Evolutionary conservation across 2,888 invertebrate species (phyloP).

Genomic region (Quadroppia sp.): DNA sequence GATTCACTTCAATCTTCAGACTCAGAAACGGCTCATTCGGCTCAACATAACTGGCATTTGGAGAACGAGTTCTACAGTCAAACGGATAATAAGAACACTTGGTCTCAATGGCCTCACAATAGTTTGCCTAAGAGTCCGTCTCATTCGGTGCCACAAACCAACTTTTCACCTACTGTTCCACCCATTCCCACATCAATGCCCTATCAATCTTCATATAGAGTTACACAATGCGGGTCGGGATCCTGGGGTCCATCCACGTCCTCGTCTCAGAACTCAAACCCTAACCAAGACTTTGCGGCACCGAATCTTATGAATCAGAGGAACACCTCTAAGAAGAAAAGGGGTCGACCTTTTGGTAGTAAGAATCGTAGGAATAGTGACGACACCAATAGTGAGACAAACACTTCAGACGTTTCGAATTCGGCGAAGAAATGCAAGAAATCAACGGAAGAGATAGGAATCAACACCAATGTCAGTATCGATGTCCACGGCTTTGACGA

Average conservation of each 20-base stretch:
- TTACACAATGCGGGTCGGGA: slow-evolving; percentile 4
- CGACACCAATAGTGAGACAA: slow-evolving; percentile 33
- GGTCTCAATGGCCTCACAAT: slow-evolving; percentile 24
- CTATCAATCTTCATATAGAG: not conserved
- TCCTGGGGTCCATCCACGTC: slow-evolving; percentile 3
- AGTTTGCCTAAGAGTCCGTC: not conserved
- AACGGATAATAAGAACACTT: not conserved
- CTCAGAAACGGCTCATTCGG: slow-evolving; percentile 27
- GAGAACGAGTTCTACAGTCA: slow-evolving; percentile 1
- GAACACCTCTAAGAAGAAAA: slow-evolving; percentile 46
- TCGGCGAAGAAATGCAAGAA: slow-evolving; percentile 27
- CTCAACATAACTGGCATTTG: slow-evolving; percentile 9
- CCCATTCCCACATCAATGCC: not conserved
- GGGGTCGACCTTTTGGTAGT: slow-evolving; percentile 49
- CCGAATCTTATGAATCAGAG: not conserved
- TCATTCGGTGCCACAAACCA: not conserved
- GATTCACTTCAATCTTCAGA: slow-evolving; percentile 37
- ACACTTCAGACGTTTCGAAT: slow-evolving; percentile 16
- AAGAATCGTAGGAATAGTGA: slow-evolving; percentile 47
- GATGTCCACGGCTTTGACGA: slow-evolving; percentile 34
- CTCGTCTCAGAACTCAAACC: slow-evolving; percentile 7
- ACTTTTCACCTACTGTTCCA: not conserved
- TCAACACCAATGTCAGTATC: slow-evolving; percentile 38
- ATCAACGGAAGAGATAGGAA: slow-evolving; percentile 45
- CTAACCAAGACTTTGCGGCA: not conserved